These are phyloP conservation scores for Atherinosoma microstoma DNA, from an alignment of 2,797 vertebrate species.

Conservation along the genomic window DNA sequence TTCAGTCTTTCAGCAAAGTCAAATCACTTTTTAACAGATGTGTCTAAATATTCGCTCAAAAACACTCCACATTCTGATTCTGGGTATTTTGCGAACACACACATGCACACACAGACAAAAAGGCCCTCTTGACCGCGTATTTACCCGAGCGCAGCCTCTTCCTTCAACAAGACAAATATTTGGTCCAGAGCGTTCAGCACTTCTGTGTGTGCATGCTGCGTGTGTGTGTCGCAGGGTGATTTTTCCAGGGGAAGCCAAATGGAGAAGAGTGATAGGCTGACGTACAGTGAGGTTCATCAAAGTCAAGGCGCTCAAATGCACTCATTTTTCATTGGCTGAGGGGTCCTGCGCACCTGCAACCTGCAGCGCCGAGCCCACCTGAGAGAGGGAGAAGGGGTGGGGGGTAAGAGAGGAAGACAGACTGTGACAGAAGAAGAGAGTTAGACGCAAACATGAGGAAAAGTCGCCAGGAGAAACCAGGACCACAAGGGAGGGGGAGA, in stretches of 20 bases:
- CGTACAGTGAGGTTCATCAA: slow-evolving; percentile 94
- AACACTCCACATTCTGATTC: background rate
- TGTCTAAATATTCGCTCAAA: slow-evolving; percentile 33
- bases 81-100: slow-evolving; percentile 36
- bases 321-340: slow-evolving; percentile 98
- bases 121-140: slow-evolving; percentile 67
- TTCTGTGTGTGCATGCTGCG: slow-evolving; percentile 55
- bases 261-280: slow-evolving; percentile 98
- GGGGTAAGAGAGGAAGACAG: background rate
- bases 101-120: slow-evolving; percentile 42
- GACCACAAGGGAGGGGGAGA: slow-evolving; percentile 29
- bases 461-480: slow-evolving; percentile 49
- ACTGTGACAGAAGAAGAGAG: slow-evolving; percentile 45
- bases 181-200: slow-evolving; percentile 79
- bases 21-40: slow-evolving; percentile 23
- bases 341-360: slow-evolving; percentile 92
- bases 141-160: slow-evolving; percentile 88
- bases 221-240: slow-evolving; percentile 38
- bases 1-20: slow-evolving; percentile 37
- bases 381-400: slow-evolving; percentile 77
- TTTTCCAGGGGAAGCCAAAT: slow-evolving; percentile 91
- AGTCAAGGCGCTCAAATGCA: slow-evolving; percentile 90
- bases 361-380: slow-evolving; percentile 92
- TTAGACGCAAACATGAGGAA: slow-evolving; percentile 50
- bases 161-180: slow-evolving; percentile 97